Base-by-base conservation (phyloP, 2,888 invertebrate species). In the Conops quadrifasciatus region DNA sequence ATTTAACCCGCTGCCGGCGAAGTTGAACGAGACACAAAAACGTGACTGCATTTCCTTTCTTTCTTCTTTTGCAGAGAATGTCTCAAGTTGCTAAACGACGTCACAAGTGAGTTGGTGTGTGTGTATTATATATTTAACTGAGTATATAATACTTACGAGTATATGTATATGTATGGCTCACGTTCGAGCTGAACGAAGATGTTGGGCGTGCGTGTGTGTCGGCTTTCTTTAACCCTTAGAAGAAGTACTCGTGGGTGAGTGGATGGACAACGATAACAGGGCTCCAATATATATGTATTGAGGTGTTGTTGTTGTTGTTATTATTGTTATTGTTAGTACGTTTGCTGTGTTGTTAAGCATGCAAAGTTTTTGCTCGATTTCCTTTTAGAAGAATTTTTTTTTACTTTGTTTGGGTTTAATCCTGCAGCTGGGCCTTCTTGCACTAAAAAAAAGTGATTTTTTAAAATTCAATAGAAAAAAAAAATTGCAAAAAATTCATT, bases 341-440 rank as follows among this genome's bases (percentile, higher is more conserved):
- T n/a, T 58, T 21, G 28, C 21, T 69, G 30, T 67, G 62, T 66
- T 63, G 70, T 70, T 72, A 67, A 68, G 73, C 77, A 81, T 80
- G 80, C 80, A 80, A 80, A 80, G 80, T 78, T 79, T 78, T 69
- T 69, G 49, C 15, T 60, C 59, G 21, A 64, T 51, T 58, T 59
- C 74, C 72, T 70, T 68, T 70, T 66, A 65, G n/a, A n/a, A n/a
- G n/a, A n/a, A n/a, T n/a, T n/a, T n/a, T n/a, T 63, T 67, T 13
- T 24, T 68, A 56, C 16, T 69, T 62, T 13, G 64, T 28, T 56
- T 19, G 47, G 15, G 53, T 53, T 19, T 5, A n/a, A 53, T 11
- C 21, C 4, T 53, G 53, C 53, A 53, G 53, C 53, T 21, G 53
- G n/a, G n/a, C n/a, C n/a, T n/a, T n/a, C n/a, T n/a, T n/a, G n/a